Base-by-base conservation (phyloP, 2,888 invertebrate species). In the Clostera curtula region DNA sequence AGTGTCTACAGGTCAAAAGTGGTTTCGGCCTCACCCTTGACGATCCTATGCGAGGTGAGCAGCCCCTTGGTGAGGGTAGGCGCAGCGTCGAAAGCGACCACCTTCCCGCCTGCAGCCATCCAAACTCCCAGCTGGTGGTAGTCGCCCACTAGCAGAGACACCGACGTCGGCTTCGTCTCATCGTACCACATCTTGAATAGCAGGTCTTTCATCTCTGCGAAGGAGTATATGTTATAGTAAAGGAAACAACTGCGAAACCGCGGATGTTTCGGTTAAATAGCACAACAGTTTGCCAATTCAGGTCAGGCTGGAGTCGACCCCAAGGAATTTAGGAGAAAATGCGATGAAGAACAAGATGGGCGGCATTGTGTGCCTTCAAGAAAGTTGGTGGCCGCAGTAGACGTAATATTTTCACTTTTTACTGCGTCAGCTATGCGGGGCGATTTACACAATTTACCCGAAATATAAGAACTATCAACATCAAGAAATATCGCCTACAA, bases 51-150 rank as follows among this genome's bases (percentile, higher is more conserved):
- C 2, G 42, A 10, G 0, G 77, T 76, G 0, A 83, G 54, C 43
- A 64, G 31, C 0, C 80, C 82, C 36, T 66, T 69, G 1, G 29
- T 9, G 5, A 75, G 29, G 0, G 77, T 74, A 2, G 83, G 83
- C 0, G 80, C 82, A 0, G 82, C 69, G 25, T 83, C 83, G 34
- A 76, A 83, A 0, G 66, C 82, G 5, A 83, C 80, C 16, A 83
- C 71, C 27, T 65, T 68, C 0, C 83, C 82, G 0, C 75, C 76
- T 0, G 71, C 54, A 0, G 65, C 51, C 67, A 75, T 51, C 83
- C 83, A 83, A 17, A 82, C 56, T 0, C 83, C 82, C 10, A 83
- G 39, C 52, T 75, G 76, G 40, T 82, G 80, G 59, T 80, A 83
- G 42, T 82, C 82, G 0, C 82, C 79, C 10, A 69, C 56, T 18